These are phyloP conservation scores for Camptogramma bilineatum DNA, from an alignment of 2,888 invertebrate species.

Conservation along the genomic window DNA sequence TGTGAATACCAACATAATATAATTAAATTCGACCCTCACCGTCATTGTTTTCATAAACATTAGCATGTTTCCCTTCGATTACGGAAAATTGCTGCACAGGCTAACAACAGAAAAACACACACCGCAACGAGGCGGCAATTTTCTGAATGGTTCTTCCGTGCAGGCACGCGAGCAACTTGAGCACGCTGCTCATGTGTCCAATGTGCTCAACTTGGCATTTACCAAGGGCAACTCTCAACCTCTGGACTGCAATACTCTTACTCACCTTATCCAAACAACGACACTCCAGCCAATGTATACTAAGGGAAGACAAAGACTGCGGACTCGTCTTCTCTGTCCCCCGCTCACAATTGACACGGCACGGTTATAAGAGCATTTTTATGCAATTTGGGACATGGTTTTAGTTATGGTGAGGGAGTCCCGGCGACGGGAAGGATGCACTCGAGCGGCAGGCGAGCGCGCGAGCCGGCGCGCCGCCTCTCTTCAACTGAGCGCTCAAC, in stretches of 20 bases:
- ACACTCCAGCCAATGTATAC: slow-evolving; percentile 57
- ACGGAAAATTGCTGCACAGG: slow-evolving; percentile 44
- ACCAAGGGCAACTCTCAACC: slow-evolving; percentile 73
- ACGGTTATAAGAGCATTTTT: slow-evolving; percentile 56
- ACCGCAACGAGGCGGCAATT: slow-evolving; percentile 54
- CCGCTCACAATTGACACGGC: slow-evolving; percentile 72
- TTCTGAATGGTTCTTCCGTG: slow-evolving; percentile 62
- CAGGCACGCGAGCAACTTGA: slow-evolving; percentile 68
- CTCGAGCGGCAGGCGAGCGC: slow-evolving; percentile 83
- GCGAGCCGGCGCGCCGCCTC: slow-evolving; percentile 85
- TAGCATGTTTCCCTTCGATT: slow-evolving; percentile 39
- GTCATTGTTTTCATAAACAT: slow-evolving; percentile 35
- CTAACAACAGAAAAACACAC: slow-evolving; percentile 35
- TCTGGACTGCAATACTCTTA: slow-evolving; percentile 57
- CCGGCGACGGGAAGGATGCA: slow-evolving; percentile 66
- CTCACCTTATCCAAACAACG: slow-evolving; percentile 81
- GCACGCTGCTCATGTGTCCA: slow-evolving; percentile 50
- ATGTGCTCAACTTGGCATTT: slow-evolving; percentile 55
- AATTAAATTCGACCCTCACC: slow-evolving; percentile 20
- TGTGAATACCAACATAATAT: slow-evolving; percentile 2
- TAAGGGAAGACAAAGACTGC: slow-evolving; percentile 76
- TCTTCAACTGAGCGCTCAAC: slow-evolving; percentile 72
- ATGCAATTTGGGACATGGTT: slow-evolving; percentile 62
- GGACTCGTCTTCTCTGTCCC: slow-evolving; percentile 54
- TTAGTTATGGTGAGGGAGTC: slow-evolving; percentile 70